Evolutionary conservation across 1,140 invertebrate species (phyloP), one percentile per base, ranked within the genome.

Genomic region (Oreohelix idahoensis): DNA sequence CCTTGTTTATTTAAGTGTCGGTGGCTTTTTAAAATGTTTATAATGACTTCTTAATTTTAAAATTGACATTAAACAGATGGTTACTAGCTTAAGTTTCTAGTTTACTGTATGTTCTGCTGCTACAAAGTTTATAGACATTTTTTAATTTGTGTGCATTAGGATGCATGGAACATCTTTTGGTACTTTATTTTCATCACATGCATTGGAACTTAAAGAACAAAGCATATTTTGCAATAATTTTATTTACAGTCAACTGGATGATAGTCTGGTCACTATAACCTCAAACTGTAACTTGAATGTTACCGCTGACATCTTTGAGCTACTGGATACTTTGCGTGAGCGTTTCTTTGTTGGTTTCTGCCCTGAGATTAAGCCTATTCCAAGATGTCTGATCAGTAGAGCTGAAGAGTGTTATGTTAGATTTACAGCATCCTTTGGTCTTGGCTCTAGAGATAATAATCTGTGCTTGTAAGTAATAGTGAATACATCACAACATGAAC

Each of bases 381-480:
- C 79, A 53, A 70, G 79, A 71, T 80, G 79, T 42, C 36, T 71
- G 35, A 49, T 51, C n/a, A 45, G 35, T 39, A 8, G 11, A 29
- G 79, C 79, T 23, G 79, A 71, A 35, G 63, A 70, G 10, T 71
- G 79, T 35, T 38, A 66, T n/a, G 39, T 13, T 8, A 80, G 38
- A 35, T 80, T 80, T 63, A 20, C 42, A 71, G 0, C 79, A 42
- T 80, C 4, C 66, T 49, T 71, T 29, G 42, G 66, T n/a, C n/a
- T 32, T 71, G 66, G n/a, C 13, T 15, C 66, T 29, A 26, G 32
- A 17, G 39, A 26, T 71, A 38, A 38, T 20, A 38, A 38, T 20
- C 11, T 80, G 36, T 80, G 79, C 66, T 36, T 32, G 79, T 80
- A 36, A 80, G 79, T 77, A 77, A 29, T 58, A 66, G 4, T 66